Percentiles rank a stretch among this genome's conserved stretches.
These are phyloP conservation scores for Hypena proboscidalis DNA, from an alignment of 2,888 invertebrate species.

Conservation along the genomic window DNA sequence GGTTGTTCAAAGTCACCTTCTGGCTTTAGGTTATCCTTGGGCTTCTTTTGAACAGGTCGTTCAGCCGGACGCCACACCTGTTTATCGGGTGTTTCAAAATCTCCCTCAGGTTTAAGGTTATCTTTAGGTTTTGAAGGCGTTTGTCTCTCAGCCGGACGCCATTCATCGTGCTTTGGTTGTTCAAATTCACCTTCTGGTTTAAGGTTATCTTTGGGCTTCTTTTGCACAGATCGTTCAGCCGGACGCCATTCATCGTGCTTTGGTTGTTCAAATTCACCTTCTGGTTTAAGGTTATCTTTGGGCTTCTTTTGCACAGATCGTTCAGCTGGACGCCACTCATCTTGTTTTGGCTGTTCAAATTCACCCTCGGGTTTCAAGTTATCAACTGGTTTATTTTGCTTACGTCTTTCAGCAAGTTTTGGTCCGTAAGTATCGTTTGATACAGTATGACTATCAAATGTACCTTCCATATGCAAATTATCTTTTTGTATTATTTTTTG, in stretches of 20 bases:
- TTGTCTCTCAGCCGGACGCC: conserved; percentile 70
- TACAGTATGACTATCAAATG: conserved; percentile 78
- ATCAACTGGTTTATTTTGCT: conserved; percentile 82
- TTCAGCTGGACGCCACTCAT: conserved; percentile 67
- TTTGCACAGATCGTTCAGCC: conserved; percentile 53
- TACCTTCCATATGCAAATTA: conserved; percentile 81
- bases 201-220: conserved; percentile 68
- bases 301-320: conserved; percentile 61
- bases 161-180: conserved; percentile 55
- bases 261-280: conserved; percentile 83
- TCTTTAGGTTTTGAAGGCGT: conserved; percentile 62
- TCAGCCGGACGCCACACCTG: conserved; percentile 64
- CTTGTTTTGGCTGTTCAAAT: conserved; percentile 64
- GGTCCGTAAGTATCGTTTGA: conserved; percentile 68
- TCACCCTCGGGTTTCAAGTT: conserved; percentile 85
- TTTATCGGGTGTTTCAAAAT: conserved; percentile 60
- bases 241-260: conserved; percentile 56
- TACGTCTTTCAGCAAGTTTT: conserved; percentile 74
- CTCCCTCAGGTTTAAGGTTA: conserved; percentile 78
- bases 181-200: conserved; percentile 83
- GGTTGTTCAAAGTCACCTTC: conserved; percentile 84
- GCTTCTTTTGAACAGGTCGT: conserved; percentile 60
- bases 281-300: conserved; percentile 77
- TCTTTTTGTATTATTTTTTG: conserved; percentile 73
- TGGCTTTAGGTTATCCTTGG: conserved; percentile 81